Base-by-base conservation (phyloP, 2,113 vertebrate genomes). In the Donacobius atricapilla region DNA sequence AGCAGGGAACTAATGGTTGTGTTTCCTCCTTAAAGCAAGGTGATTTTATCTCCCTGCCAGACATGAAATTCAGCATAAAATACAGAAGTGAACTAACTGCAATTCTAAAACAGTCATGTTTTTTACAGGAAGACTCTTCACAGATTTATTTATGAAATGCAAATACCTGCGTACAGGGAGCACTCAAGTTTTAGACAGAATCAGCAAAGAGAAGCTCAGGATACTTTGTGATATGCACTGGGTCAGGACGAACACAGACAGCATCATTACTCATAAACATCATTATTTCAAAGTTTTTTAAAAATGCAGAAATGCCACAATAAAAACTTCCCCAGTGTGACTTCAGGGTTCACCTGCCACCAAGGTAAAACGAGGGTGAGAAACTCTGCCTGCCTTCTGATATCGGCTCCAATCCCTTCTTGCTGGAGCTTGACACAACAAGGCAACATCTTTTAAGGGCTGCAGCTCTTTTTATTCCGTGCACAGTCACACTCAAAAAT, bases 71-170 rank as follows among this genome's bases (percentile, higher is more conserved):
- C 63, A 73, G 68, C 33, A 51, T 50, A 70, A 86, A 87, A 92
- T 58, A 94, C 76, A 93, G 66, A 91, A 96, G 85, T 77, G 64
- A 89, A 44, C 35, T 81, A 70, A 68, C 18, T 91, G 73, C 65
- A 91, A 50, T 51, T 42, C 2, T 37, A 81, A 68, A n/a, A 47
- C 0, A 2, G 68, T 68, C 0, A 0, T 78, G 47, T 33, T 84
- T 83, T 81, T 84, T 56, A 91, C 93, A 95, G 87, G 87, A 95
- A 96, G 89, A 69, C 57, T 84, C 93, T 91, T 95, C 95, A 91
- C 94, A 94, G 89, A 72, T 87, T 92, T 71, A 71, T 82, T 95
- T 84, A 84, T 57, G 87, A 91, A 91, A 95, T 75, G 87, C 94
- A 95, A 95, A 92, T 44, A 91, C 48, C 57, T 87, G 73, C 2